phyloP scores from a whole-genome alignment of 2,113 vertebrate species.

The Epinephelus fuscoguttatus region DNA sequence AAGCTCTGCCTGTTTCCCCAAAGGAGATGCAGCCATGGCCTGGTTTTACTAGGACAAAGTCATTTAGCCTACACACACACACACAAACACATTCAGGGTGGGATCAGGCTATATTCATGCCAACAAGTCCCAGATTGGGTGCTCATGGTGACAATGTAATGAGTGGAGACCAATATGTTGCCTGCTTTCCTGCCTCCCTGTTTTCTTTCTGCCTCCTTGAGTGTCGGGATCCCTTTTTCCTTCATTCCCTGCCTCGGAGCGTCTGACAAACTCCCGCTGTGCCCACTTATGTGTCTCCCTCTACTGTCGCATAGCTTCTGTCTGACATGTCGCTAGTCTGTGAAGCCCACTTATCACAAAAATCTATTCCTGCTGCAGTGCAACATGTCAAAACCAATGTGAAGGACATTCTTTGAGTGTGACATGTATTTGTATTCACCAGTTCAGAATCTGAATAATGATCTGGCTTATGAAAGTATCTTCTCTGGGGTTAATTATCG shows the following conservation, averaged over 20 bases:
- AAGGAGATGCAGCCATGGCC: constrained; percentile 58
- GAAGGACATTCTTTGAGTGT: constrained; percentile 16
- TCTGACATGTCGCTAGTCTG: constrained; percentile 40
- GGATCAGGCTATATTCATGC: constrained; percentile 64
- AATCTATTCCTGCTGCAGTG: constrained; percentile 27
- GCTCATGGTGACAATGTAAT: constrained; percentile 74
- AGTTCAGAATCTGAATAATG: constrained; percentile 38
- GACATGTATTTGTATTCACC: constrained; percentile 27
- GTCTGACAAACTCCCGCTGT: constrained; percentile 65
- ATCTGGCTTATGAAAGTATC: constrained; percentile 4
- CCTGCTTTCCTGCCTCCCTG: constrained; percentile 46
- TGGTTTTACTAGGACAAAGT: constrained; percentile 58
- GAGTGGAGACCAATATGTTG: constrained; percentile 75
- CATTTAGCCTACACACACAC: constrained; percentile 30
- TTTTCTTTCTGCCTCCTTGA: constrained; percentile 55
- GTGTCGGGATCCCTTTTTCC: constrained; percentile 33
- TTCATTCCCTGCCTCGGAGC: constrained; percentile 48
- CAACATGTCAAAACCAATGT: constrained; percentile 24
- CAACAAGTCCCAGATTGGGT: constrained; percentile 70
- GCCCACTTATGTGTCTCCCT: constrained; percentile 67
- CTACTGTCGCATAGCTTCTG: constrained; percentile 46
- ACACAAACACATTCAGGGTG: constrained; percentile 39
- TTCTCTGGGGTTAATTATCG: constrained; percentile 34
- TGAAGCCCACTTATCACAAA: constrained; percentile 46
- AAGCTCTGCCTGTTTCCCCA: constrained; percentile 54